phyloP scores from a whole-genome alignment of 2,797 vertebrate species.

The Alectoris magna region DNA sequence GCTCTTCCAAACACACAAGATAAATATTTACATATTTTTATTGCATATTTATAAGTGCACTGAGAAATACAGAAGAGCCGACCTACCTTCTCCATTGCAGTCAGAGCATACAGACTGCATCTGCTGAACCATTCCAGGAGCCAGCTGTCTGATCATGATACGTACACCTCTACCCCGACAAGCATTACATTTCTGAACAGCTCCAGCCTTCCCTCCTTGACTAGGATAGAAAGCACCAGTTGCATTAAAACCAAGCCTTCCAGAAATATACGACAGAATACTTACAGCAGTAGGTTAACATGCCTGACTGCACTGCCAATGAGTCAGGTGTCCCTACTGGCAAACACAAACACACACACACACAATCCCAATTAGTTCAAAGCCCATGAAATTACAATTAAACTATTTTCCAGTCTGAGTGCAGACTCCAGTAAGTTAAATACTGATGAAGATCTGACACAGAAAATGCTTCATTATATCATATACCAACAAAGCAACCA shows the following conservation, averaged over 20 bases:
- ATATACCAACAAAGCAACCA: background rate
- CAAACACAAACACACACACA: background rate
- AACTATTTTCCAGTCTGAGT: background rate
- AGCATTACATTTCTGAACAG: constrained; percentile 94
- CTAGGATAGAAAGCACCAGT: constrained; percentile 76
- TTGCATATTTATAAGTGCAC: background rate
- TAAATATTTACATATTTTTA: background rate
- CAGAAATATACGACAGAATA: background rate
- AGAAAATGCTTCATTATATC: background rate
- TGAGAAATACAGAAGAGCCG: background rate
- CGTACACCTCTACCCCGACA: constrained; percentile 96
- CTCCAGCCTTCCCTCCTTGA: constrained; percentile 97
- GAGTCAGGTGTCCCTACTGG: background rate
- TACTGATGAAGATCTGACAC: background rate
- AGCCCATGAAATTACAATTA: constrained; percentile 10
- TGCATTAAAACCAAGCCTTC: background rate
- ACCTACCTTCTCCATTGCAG: constrained; percentile 96
- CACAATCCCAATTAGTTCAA: background rate
- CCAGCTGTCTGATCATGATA: constrained; percentile 98
- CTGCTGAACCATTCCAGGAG: constrained; percentile 98
- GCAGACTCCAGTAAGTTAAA: background rate
- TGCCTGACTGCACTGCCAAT: background rate
- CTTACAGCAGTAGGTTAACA: background rate
- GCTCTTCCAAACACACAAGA: background rate
- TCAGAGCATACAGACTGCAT: constrained; percentile 99